Evolutionary conservation across 1,140 invertebrate species (phyloP), one percentile per base, ranked within the genome.

Genomic region (Lordiphosa collinella): DNA sequence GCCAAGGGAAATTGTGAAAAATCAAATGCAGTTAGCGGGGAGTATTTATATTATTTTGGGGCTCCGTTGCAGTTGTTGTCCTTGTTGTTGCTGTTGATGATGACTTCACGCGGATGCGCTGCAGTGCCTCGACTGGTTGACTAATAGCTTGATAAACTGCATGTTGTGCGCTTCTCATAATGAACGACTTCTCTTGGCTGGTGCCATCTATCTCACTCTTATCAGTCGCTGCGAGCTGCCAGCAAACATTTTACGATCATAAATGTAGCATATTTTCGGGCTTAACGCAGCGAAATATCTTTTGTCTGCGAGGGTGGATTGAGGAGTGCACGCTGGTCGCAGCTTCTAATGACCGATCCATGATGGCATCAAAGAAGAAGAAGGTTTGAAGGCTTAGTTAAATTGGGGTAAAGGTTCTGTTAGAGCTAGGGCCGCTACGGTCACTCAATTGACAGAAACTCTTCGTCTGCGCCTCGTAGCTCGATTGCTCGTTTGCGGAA

Each of bases 131-230:
- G 22, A 25, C 22, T 25, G 5, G 22, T 25, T 69, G 62, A 67
- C 75, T 82, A 80, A 80, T 80, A 82, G 75, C 75, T 54, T 71
- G 70, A 80, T 82, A 71, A 82, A 76, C 71, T 67, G 48, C 47
- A 59, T 66, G 55, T 57, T 70, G 51, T 75, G 56, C 60, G 18
- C 18, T 22, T 69, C 47, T 69, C 51, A 69, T 79, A 54, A 79
- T 64, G 57, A 73, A 44, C 41, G 58, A 47, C 13, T 18, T n/a
- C 25, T 4, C 9, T 12, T 35, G 7, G 14, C 36, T 41, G 35
- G 22, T 6, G 32, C 2, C 16, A 6, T 22, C 43, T 4, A 12
- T 16, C 6, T 16, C 44, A 10, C 6, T 16, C 14, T 43, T 25
- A 16, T 25, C 11, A 36, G 14, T 43, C n/a, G 2, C 7, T 29